Percentiles rank a stretch among this genome's conserved stretches.
Conservation (phyloP, 2,113 vertebrate species). For the Chaetura pelagica region DNA sequence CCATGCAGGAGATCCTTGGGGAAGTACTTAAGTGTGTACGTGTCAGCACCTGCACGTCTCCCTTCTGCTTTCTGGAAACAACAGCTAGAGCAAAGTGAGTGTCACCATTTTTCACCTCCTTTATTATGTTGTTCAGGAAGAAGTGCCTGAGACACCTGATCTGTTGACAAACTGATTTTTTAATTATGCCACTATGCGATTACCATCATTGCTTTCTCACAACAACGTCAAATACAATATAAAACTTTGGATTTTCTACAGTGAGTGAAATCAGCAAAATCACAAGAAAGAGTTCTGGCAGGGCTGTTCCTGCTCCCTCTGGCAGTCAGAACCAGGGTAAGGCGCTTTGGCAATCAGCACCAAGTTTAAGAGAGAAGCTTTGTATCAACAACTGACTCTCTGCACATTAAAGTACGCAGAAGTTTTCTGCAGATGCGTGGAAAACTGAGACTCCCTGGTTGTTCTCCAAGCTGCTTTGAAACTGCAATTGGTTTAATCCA, state of each 20-base stretch:
- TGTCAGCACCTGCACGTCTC: neutral
- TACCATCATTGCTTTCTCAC: neutral
- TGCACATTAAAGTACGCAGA: neutral
- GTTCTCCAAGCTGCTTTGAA: conserved; percentile 25
- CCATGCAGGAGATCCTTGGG: neutral
- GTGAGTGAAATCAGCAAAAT: conserved; percentile 7
- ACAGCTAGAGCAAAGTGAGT: neutral
- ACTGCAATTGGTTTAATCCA: neutral
- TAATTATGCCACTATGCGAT: neutral
- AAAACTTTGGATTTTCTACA: conserved; percentile 40
- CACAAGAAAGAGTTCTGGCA: neutral
- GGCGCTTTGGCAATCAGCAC: conserved; percentile 67
- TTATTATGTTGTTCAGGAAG: neutral
- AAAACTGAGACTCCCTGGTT: conserved; percentile 22
- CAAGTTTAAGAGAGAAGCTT: conserved; percentile 25
- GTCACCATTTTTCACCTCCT: neutral
- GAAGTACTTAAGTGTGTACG: fast-evolving
- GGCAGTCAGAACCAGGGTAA: conserved; percentile 13
- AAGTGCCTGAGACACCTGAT: neutral
- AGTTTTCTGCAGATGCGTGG: conserved; percentile 11
- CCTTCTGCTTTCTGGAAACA: neutral
- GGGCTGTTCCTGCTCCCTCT: neutral
- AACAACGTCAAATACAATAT: neutral
- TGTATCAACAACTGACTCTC: neutral
- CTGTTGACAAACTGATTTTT: neutral